These are phyloP conservation scores for Phrynocephalus versicolor DNA, from an alignment of 2,113 vertebrate genomes.

Conservation along the genomic window DNA sequence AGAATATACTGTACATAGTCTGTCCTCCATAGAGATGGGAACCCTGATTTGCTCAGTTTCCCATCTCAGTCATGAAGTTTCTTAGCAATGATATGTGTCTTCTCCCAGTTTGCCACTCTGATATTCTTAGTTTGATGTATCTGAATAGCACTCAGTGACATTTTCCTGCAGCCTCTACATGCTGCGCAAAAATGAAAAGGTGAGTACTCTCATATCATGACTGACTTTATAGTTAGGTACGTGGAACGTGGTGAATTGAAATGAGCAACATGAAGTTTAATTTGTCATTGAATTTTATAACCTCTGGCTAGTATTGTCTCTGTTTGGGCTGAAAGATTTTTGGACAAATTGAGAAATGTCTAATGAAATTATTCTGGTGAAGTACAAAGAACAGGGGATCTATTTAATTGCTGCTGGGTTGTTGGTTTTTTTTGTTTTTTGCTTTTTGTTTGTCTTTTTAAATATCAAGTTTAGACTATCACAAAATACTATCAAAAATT, in stretches of 20 bases:
- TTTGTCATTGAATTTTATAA: neutral
- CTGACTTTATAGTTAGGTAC: too few species aligned
- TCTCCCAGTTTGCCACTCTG: neutral
- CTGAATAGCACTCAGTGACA: neutral
- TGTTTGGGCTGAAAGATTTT: neutral
- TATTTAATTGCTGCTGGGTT: neutral
- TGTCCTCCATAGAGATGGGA: too few species aligned
- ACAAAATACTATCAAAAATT: neutral
- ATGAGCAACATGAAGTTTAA: neutral
- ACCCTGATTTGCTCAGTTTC: too few species aligned
- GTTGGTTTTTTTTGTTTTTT: too few species aligned
- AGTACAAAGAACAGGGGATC: neutral
- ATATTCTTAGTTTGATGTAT: neutral
- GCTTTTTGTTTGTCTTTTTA: neutral
- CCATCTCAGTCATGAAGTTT: neutral
- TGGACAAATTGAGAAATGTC: constrained; percentile 19
- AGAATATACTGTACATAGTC: too few species aligned
- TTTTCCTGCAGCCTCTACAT: neutral
- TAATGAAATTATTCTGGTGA: constrained; percentile 9
- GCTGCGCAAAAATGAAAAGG: neutral
- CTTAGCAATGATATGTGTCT: neutral
- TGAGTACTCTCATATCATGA: neutral
- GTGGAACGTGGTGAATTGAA: too few species aligned
- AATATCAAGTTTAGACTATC: neutral
- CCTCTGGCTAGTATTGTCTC: neutral